Base-by-base conservation (phyloP, 2,888 invertebrate species). In the Arctia plantaginis region DNA sequence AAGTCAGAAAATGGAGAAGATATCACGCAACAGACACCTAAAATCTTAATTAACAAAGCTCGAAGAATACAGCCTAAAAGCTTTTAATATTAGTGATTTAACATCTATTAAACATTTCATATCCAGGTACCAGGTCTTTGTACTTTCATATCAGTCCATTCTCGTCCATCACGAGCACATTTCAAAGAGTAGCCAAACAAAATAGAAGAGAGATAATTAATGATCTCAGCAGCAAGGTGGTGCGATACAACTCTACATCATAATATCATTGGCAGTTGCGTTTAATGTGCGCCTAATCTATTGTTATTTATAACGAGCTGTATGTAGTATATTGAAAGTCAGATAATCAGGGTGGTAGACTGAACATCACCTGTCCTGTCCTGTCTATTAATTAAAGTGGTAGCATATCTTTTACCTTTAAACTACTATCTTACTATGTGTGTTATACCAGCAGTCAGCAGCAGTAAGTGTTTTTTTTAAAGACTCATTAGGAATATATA, bases 211-310 rank as follows among this genome's bases (percentile, higher is more conserved):
- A 0, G n/a, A 74, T 85, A 83, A 85, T 80, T 72, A 70, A 85
- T 72, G 76, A 51, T 71, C 67, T 35, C 64, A 67, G 47, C 77
- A 77, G 66, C 30, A 66, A 78, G 78, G 79, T 78, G 80, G 78
- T 78, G 74, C 74, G 76, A 78, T 82, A 78, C 69, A 78, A 78
- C 79, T 66, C 73, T 86, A 83, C 87, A 87, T 88, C 85, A 89
- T 89, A 88, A 86, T 85, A 85, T 81, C 86, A 90, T 89, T 88
- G 90, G 90, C 89, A 89, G 84, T 82, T 82, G 89, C 84, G 81
- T 85, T 85, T 85, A 86, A 84, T 82, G 88, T 85, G 81, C 78
- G 84, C 83, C 81, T 85, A 85, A 89, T 89, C 89, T 87, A 90
- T 90, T 90, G 89, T 89, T 90, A 90, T 88, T 89, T 86, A 87